A percentile compares a stretch with the other conserved stretches of the same genome.
Evolutionary conservation across 2,888 invertebrate genomes (phyloP).

Genomic region (Sphinx pinastri): DNA sequence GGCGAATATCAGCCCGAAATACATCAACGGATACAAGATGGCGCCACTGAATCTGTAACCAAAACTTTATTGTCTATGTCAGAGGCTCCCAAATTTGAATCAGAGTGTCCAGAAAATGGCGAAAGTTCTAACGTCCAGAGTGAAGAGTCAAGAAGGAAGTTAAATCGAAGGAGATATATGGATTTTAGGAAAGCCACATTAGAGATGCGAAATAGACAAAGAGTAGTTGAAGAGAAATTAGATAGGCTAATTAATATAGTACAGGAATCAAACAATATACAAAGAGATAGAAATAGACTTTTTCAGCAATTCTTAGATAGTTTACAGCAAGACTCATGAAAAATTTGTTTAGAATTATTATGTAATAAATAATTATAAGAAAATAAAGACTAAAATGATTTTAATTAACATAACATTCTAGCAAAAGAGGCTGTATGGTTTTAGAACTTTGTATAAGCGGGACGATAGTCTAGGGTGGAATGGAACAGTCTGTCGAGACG

Average conservation of each 20-base stretch:
- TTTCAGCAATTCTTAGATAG: conserved; percentile 73
- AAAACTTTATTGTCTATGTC: conserved; percentile 67
- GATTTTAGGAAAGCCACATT: conserved; percentile 70
- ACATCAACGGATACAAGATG: conserved; percentile 67
- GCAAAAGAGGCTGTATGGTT: too few species aligned
- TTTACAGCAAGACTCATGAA: conserved; percentile 50
- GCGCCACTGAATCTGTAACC: conserved; percentile 61
- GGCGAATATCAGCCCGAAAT: conserved; percentile 75
- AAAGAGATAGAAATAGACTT: conserved; percentile 70
- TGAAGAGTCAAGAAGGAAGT: conserved; percentile 61
- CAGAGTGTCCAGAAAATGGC: conserved; percentile 49
- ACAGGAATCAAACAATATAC: conserved; percentile 77
- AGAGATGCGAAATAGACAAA: conserved; percentile 74
- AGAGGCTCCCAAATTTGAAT: conserved; percentile 52
- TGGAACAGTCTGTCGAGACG: too few species aligned
- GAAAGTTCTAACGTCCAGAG: conserved; percentile 55
- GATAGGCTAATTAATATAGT: conserved; percentile 76
- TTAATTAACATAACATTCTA: too few species aligned
- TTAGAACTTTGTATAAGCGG: too few species aligned
- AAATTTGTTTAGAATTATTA: neutral
- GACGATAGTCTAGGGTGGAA: too few species aligned
- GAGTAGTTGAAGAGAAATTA: conserved; percentile 72
- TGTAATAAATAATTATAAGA: neutral
- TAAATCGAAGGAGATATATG: conserved; percentile 60
- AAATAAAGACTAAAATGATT: too few species aligned